A percentile compares a stretch with the other conserved stretches of the same genome.
Conservation (phyloP, 2,113 vertebrate genomes). For the Hylia prasina region DNA sequence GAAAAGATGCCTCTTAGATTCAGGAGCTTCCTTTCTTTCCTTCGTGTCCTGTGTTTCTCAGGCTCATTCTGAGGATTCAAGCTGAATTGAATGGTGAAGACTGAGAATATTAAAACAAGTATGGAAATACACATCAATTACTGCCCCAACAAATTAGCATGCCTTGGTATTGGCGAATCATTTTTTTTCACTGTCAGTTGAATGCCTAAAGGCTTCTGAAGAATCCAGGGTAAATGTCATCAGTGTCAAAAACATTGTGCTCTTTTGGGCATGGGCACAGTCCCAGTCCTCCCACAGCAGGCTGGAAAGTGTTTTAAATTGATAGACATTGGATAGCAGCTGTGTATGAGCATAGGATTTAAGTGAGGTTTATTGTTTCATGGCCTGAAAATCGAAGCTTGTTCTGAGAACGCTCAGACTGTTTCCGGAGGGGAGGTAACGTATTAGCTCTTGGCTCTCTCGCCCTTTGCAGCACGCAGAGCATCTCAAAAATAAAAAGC, state of each 20-base stretch:
- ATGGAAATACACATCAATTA: not conserved
- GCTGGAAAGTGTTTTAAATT: conserved; percentile 13
- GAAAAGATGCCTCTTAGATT: not conserved
- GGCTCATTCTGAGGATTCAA: not conserved
- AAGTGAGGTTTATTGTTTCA: not conserved
- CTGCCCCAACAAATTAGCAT: not conserved
- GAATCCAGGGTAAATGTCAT: not conserved
- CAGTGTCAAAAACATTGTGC: not conserved
- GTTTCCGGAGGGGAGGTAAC: not conserved
- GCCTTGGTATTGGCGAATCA: not conserved
- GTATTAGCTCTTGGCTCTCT: not conserved
- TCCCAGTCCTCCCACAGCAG: not conserved
- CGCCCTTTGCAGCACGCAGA: not conserved
- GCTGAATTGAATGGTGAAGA: not conserved
- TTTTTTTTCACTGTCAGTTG: not conserved
- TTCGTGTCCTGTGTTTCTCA: not conserved
- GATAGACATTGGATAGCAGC: not conserved
- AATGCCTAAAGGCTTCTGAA: not conserved
- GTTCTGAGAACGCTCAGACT: not conserved
- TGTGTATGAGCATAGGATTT: not conserved
- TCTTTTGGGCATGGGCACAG: not conserved
- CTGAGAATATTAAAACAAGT: not conserved
- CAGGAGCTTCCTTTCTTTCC: not conserved
- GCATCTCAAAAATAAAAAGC: not conserved
- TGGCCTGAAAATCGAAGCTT: not conserved